Base-by-base conservation (phyloP, 2,888 invertebrate genomes). In the Heliconius sara region DNA sequence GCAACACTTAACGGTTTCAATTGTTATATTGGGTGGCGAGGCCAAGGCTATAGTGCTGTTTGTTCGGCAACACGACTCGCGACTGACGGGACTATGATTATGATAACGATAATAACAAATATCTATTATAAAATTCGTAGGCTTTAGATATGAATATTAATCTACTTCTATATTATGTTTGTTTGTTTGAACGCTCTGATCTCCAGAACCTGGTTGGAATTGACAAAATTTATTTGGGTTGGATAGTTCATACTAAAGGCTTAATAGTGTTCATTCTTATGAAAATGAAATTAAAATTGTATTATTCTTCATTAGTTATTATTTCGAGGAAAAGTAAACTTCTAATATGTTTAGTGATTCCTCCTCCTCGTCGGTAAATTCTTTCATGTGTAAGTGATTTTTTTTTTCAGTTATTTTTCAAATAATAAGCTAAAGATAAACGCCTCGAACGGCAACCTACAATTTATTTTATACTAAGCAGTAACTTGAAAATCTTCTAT, bases 11-110 rank as follows among this genome's bases (percentile, higher is more conserved):
- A 73, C 65, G 77, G 77, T 79, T 67, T 79, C 77, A 79, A 77
- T 79, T 79, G 79, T 72, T 79, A 77, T 72, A 77, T 77, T 60
- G 72, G 79, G 71, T 52, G 67, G 77, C 72, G 79, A 77, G 76
- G 77, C 73, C 79, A 79, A 79, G 79, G 79, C 67, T 72, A 68
- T 43, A 70, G 76, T 25, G 72, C 39, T 57, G 65, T 73, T 39
- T 47, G 73, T 47, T 25, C 71, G 65, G 65, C 30, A 67, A 39
- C 76, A 34, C 60, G 68, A 60, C 63, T 65, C 13, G 10, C 63
- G 75, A 47, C 70, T 25, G 57, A 67, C 25, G 34, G 39, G 39
- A 63, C 27, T 5, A 43, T 27, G 27, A 27, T 60, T 72, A 57
- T 72, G 30, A 57, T 39, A 71, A 71, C 19, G 25, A 47, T 52